Percentiles rank a stretch among this genome's conserved stretches.
Conservation (phyloP, 1,140 invertebrate genomes). For the Akabosia matsudoensis region DNA sequence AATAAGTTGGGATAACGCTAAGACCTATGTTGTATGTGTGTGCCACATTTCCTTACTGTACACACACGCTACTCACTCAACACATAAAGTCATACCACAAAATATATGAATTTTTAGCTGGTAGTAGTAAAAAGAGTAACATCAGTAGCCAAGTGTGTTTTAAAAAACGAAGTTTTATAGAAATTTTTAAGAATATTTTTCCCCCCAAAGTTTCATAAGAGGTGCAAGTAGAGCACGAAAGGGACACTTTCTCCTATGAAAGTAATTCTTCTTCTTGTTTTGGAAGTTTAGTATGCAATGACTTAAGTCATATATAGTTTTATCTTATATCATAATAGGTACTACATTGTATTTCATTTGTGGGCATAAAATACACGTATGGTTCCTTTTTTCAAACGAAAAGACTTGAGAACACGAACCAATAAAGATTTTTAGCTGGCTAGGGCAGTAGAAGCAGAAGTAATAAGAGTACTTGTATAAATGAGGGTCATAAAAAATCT, state of each 20-base stretch:
- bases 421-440: background rate
- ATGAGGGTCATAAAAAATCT: conserved; percentile 16
- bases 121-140: conserved; percentile 10
- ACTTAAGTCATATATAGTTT: background rate
- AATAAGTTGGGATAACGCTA: background rate
- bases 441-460: no score
- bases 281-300: background rate
- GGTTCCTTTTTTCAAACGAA: background rate
- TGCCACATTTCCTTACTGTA: no score
- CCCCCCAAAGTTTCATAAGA: conserved; percentile 5
- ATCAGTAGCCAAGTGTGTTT: background rate
- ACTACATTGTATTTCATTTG: background rate
- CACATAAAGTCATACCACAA: no score
- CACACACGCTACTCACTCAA: no score
- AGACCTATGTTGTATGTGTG: no score
- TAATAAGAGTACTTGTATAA: background rate
- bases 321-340: conserved; percentile 1
- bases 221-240: conserved; percentile 1
- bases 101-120: no score
- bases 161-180: conserved; percentile 24
- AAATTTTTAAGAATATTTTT: no score
- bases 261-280: conserved; percentile 21
- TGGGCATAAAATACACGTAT: background rate
- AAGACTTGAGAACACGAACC: background rate
- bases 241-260: conserved; percentile 18